Evolutionary conservation across 2,888 invertebrate genomes (phyloP), one percentile per base, ranked within the genome.

Genomic region (Phoenoteleia sp.): DNA sequence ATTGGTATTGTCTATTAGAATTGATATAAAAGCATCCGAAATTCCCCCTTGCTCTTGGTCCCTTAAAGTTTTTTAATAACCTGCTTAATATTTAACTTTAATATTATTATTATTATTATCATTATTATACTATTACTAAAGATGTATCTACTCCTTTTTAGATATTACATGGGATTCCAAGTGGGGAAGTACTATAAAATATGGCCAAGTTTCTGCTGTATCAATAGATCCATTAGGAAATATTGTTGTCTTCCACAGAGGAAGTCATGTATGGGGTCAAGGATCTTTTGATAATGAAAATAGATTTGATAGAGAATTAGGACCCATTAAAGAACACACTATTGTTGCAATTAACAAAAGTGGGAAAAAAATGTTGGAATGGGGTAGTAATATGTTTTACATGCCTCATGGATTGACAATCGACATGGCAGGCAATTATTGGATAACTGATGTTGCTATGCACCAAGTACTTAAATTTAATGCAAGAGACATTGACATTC

Each of bases 391-490:
- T 86, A 93, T 96, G 96, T 98, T 98, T 94, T 97, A 96, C 91
- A 95, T 98, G 93, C 98, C 98, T 0, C 98, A 98, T 91, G 98
- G 98, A 0, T 94, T 98, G 76, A 97, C 97, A 15, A 95, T 98
- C 56, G 98, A 98, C 91, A 92, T 93, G 0, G 94, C 95, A 3
- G 96, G 96, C 83, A 97, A 97, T 94, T 95, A 97, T 39, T 98
- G 98, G 97, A 94, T 97, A 23, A 98, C 98, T 0, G 98, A 98
- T 92, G 98, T 98, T 1, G 98, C 97, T 0, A 91, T 97, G 87
- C 98, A 98, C 93, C 98, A 98, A 94, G 98, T 98, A 11, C 96
- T 97, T 92, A 97, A 97, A 93, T 97, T 96, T 87, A 94, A 95
- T 0, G 95, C 95, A 0, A 92, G 94, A 45, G 92, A 93, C 52